Conservation (phyloP, 2,888 invertebrate genomes). For the Nomada hirtipes region DNA sequence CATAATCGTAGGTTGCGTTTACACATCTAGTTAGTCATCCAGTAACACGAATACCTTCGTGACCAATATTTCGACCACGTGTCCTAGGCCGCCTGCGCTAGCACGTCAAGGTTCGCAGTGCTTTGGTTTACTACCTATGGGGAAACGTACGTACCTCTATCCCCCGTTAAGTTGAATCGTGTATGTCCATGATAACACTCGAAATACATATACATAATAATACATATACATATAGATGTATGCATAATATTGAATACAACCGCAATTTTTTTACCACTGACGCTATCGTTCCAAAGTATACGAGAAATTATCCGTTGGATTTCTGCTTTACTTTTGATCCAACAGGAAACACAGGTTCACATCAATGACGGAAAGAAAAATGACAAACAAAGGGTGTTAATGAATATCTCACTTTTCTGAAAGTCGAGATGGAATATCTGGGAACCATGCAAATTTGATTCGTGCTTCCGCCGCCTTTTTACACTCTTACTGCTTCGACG, state of each 20-base stretch:
- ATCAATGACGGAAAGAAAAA: not conserved
- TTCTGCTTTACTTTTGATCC: too few species aligned
- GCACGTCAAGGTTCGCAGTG: conserved; percentile 37
- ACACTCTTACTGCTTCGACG: conserved; percentile 17
- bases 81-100: conserved; percentile 45
- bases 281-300: too few species aligned
- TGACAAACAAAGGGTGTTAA: not conserved
- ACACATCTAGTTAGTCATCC: conserved; percentile 25
- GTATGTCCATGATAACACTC: conserved; percentile 14
- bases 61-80: conserved; percentile 42
- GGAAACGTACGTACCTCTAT: conserved; percentile 51
- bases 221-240: too few species aligned
- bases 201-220: conserved; percentile 17
- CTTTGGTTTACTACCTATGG: conserved; percentile 57
- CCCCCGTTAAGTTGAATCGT: conserved; percentile 59
- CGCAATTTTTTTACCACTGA: not conserved
- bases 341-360: too few species aligned
- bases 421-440: conserved; percentile 18
- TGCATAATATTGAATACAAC: not conserved
- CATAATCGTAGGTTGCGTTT: conserved; percentile 27
- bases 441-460: conserved; percentile 39
- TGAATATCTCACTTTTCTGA: not conserved
- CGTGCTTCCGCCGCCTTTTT: conserved; percentile 36
- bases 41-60: conserved; percentile 40
- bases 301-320: too few species aligned